A percentile compares a stretch with the other conserved stretches of the same genome.
Conservation (phyloP, 1,140 invertebrate genomes). For the Plodia interpunctella region DNA sequence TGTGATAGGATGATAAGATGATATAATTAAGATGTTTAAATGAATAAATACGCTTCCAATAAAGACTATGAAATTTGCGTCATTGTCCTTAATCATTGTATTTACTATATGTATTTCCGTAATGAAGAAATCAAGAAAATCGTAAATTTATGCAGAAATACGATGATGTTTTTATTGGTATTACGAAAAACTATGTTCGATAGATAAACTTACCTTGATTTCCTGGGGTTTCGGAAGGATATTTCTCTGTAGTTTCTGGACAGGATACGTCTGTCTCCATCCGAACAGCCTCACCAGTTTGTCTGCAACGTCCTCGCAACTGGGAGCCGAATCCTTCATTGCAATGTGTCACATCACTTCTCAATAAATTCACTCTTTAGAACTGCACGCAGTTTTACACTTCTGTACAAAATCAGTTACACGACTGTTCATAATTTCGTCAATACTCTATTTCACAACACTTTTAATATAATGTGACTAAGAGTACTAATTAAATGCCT, state of each 20-base stretch:
- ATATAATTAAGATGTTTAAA: no score
- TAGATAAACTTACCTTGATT: conserved; percentile 38
- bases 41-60: no score
- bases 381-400: no score
- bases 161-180: no score
- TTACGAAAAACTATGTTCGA: no score
- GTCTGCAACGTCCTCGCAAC: conserved; percentile 80
- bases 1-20: background rate
- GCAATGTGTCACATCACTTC: conserved; percentile 15
- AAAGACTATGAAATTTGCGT: background rate
- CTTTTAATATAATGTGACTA: background rate
- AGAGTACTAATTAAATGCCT: no score
- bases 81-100: background rate
- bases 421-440: background rate
- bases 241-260: conserved; percentile 83
- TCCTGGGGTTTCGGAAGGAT: conserved; percentile 76
- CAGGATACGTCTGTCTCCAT: conserved; percentile 86
- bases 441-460: background rate
- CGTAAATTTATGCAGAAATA: no score
- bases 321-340: conserved; percentile 68
- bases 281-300: conserved; percentile 84
- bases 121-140: no score
- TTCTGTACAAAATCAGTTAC: no score
- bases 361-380: background rate
- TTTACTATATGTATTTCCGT: no score